Conservation (phyloP, 2,113 vertebrate species). For the Enhydra lutris region DNA sequence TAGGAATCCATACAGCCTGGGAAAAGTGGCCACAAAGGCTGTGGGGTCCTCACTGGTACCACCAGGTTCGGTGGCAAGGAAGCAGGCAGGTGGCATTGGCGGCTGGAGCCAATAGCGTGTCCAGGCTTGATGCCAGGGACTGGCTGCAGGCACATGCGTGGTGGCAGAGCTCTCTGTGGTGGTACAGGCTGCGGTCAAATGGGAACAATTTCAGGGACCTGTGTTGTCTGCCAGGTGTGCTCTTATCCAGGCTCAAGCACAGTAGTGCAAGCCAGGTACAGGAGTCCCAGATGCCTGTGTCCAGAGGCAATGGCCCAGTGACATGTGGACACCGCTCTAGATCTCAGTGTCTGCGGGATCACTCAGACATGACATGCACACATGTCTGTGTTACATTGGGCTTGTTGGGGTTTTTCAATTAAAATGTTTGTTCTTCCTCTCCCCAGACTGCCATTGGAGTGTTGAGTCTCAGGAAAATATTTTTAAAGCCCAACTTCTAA, state of each 20-base stretch:
- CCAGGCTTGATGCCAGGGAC: neutral
- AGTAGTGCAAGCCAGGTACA: neutral
- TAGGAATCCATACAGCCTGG: neutral
- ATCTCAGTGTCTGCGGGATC: neutral
- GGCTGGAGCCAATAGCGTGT: neutral
- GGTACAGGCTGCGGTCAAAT: neutral
- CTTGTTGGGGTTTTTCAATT: neutral
- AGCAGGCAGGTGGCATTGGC: too few species aligned
- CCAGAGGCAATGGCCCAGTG: neutral
- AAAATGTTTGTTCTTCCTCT: neutral
- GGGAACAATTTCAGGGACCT: neutral
- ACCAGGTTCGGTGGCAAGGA: neutral
- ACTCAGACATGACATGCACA: neutral
- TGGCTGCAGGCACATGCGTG: neutral
- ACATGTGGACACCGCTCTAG: neutral
- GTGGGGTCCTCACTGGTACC: neutral
- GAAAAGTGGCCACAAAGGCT: neutral
- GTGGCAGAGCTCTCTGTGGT: neutral
- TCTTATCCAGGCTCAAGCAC: neutral
- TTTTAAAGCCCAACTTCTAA: neutral
- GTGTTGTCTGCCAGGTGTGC: too few species aligned
- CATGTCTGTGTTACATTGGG: neutral
- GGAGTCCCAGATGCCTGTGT: neutral
- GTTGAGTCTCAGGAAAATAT: neutral
- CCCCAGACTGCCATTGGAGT: neutral